Evolutionary conservation across 2,797 vertebrate genomes (phyloP).

Genomic region (Lepus oiostolus): DNA sequence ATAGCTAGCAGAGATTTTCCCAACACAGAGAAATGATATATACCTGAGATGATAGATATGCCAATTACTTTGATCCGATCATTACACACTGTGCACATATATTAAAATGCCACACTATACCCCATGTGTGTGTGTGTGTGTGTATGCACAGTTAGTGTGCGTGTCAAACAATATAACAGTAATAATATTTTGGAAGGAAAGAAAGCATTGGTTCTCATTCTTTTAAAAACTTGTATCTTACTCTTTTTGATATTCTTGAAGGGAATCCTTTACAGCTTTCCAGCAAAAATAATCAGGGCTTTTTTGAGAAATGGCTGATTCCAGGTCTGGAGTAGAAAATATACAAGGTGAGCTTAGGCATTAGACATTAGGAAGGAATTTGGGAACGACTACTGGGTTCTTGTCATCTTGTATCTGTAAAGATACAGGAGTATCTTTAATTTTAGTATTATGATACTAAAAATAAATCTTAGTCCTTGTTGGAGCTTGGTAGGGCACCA

Average conservation of each 20-base stretch:
- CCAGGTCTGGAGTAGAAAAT: background rate
- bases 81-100: no score
- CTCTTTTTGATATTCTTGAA: conserved; percentile 18
- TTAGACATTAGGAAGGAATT: conserved; percentile 12
- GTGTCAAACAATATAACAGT: no score
- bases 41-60: no score
- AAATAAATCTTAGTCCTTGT: background rate
- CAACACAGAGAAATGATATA: no score
- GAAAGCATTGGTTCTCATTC: background rate
- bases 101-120: no score
- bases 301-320: conserved; percentile 46
- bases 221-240: conserved; percentile 41
- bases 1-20: no score
- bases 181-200: background rate
- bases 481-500: background rate
- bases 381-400: background rate
- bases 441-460: no score
- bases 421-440: background rate
- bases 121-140: no score
- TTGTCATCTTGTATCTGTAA: background rate
- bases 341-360: background rate
- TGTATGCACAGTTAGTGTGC: no score
- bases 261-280: background rate
- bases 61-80: no score
- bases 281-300: background rate